phyloP scores from a whole-genome alignment of 2,113 vertebrate species.

The Heterotis niloticus region DNA sequence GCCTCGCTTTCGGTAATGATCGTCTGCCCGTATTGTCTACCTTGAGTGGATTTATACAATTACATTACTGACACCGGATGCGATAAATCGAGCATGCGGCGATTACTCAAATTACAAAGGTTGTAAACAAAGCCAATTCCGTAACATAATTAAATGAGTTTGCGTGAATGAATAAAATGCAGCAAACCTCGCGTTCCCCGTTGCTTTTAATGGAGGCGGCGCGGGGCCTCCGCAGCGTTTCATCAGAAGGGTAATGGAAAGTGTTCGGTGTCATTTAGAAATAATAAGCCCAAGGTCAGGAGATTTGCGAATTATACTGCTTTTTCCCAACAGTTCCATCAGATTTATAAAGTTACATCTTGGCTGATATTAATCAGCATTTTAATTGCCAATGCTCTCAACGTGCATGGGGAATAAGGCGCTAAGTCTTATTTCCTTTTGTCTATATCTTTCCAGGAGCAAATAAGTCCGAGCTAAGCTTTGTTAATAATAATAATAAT shows the following conservation, averaged over 20 bases:
- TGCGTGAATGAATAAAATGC: neutral
- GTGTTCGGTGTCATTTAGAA: slow-evolving; percentile 8
- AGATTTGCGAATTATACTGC: neutral
- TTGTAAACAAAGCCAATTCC: slow-evolving; percentile 5
- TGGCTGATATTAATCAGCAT: slow-evolving; percentile 19
- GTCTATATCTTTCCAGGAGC: neutral
- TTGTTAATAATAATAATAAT: neutral
- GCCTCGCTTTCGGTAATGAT: neutral
- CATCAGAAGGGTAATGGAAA: neutral
- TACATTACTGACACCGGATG: neutral
- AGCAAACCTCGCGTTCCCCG: neutral
- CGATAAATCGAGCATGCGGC: neutral
- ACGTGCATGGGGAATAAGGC: slow-evolving; percentile 4
- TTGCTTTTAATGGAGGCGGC: neutral
- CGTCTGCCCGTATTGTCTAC: neutral
- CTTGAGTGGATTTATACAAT: neutral
- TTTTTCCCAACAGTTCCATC: slow-evolving; percentile 18
- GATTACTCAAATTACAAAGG: neutral
- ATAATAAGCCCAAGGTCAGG: slow-evolving; percentile 19
- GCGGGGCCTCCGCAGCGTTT: neutral
- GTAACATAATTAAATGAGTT: neutral
- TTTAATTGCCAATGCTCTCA: slow-evolving; percentile 19
- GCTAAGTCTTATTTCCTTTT: slow-evolving; percentile 4
- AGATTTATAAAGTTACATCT: slow-evolving; percentile 9
- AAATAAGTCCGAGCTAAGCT: neutral